Base-by-base conservation (phyloP, 2,888 invertebrate genomes). In the Drosophila macrospina region DNA sequence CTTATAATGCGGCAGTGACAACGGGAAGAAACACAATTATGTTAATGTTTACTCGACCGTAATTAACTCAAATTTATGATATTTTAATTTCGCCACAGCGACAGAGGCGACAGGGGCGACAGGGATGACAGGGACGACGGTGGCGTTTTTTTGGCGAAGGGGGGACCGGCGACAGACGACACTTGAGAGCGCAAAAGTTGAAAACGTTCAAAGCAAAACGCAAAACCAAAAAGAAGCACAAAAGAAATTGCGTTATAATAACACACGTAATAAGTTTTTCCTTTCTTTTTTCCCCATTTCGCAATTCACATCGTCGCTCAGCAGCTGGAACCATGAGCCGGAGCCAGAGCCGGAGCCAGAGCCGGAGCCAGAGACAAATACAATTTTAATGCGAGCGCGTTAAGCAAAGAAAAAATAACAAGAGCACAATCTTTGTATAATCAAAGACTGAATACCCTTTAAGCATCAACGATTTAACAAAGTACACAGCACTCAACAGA, bases 11-110 rank as follows among this genome's bases (percentile, higher is more conserved):
- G 74, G 32, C 69, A 61, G 54, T 55, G 60, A 37, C 66, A 64
- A 56, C 47, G 62, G 75, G 39, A 63, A 69, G 63, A 72, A 74
- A 78, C 70, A 87, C 83, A 85, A 87, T 87, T 82, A 87, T 86
- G 89, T 77, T 79, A 89, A 85, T 86, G 86, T 83, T 86, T 83
- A 76, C 78, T 78, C 83, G 86, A 89, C 85, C 86, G 86, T 87
- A 86, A 89, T 86, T 86, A 86, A 86, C 86, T 80, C 70, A 89
- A 86, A 86, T 86, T 89, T 86, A 86, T 86, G 88, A 86, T 87
- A 88, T 89, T 86, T 86, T 86, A 86, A 86, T 86, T 89, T 87
- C 62, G 74, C 71, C 77, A 61, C 55, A 69, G 59, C 59, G 51
- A 20, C 55, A 15, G 28, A 5, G 10, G 8, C 62, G 41, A 26